Conservation (phyloP, 2,888 invertebrate species). For the Heliconius erato region DNA sequence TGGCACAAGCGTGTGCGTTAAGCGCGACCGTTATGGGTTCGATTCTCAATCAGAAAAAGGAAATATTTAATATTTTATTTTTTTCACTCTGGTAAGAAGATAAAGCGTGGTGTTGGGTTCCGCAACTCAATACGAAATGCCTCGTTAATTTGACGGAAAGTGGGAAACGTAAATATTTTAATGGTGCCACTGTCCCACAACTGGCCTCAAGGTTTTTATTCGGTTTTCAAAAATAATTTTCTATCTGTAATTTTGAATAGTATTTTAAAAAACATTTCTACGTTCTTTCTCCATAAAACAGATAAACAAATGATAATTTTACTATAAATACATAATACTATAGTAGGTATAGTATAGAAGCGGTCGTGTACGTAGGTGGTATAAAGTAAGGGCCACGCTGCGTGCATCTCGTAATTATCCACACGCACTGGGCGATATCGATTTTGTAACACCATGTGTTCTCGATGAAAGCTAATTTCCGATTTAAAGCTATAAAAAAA, state of each 20-base stretch:
- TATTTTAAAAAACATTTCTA: no score
- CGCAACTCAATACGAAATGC: not conserved
- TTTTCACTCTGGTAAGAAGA: not conserved
- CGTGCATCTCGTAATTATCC: conserved; percentile 49
- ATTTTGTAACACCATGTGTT: conserved; percentile 32
- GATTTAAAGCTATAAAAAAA: conserved; percentile 11
- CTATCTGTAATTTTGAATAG: no score
- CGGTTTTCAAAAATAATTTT: no score
- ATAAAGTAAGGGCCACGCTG: conserved; percentile 29
- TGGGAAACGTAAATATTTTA: not conserved
- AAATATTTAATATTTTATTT: not conserved
- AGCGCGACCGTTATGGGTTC: no score
- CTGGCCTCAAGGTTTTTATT: no score
- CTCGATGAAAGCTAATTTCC: conserved; percentile 22
- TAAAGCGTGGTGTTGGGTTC: not conserved
- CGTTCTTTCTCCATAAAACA: no score
- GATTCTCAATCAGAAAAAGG: no score
- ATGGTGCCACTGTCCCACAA: not conserved
- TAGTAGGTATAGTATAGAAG: not conserved
- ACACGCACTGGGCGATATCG: conserved; percentile 46
- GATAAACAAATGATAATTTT: not conserved
- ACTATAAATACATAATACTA: not conserved
- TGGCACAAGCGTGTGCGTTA: no score
- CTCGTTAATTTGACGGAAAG: not conserved
- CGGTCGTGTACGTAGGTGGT: not conserved